Percentiles rank a stretch among this genome's conserved stretches.
phyloP scores from a whole-genome alignment of 2,888 invertebrate genomes.

The Chrysolina americana region DNA sequence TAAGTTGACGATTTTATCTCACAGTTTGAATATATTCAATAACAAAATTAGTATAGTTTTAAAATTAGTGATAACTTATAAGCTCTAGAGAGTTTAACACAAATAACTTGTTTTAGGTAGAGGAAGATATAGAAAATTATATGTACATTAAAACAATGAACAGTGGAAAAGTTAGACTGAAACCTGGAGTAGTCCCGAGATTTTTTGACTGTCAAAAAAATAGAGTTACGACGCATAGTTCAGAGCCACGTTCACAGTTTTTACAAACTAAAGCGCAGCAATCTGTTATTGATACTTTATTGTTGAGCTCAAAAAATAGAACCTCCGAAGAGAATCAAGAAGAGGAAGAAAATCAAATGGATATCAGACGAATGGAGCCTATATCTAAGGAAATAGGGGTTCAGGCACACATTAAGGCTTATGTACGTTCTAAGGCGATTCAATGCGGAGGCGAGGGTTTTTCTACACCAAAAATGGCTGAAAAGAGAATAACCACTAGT shows the following conservation, averaged over 20 bases:
- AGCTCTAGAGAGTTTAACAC: not conserved
- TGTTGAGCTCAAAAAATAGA: conserved; percentile 17
- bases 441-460: conserved; percentile 16
- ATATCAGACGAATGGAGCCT: conserved; percentile 18
- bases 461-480: conserved; percentile 9
- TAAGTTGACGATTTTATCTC: conserved; percentile 13
- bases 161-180: conserved; percentile 28
- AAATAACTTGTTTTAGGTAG: conserved; percentile 19
- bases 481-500: conserved; percentile 4
- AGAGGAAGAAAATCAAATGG: conserved; percentile 22
- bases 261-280: conserved; percentile 16
- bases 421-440: conserved; percentile 18
- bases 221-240: conserved; percentile 14
- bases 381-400: conserved; percentile 12
- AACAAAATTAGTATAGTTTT: conserved; percentile 10
- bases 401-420: conserved; percentile 20
- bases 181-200: conserved; percentile 27
- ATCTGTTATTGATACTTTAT: conserved; percentile 2
- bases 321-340: conserved; percentile 14
- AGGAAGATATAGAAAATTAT: conserved; percentile 32
- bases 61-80: no score
- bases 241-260: conserved; percentile 22
- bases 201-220: conserved; percentile 30
- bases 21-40: not conserved
- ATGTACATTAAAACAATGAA: conserved; percentile 28